Evolutionary conservation across 2,888 invertebrate genomes (phyloP).

Genomic region (Parnassius smintheus): DNA sequence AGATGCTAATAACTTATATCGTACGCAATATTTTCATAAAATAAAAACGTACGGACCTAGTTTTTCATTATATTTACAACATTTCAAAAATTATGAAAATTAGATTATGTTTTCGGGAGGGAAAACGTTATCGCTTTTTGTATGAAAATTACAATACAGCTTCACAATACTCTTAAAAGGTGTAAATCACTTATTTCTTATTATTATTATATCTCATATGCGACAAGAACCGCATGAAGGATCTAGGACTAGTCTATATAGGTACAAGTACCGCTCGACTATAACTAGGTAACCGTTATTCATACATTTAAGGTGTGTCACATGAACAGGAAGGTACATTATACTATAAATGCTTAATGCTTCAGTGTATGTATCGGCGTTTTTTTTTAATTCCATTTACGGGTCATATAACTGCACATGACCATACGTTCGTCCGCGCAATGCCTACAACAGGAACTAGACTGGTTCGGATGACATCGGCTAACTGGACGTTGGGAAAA

Average conservation of each 20-base stretch:
- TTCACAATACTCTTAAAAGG: too few species aligned
- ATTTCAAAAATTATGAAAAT: too few species aligned
- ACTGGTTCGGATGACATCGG: conserved; percentile 46
- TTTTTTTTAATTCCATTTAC: conserved; percentile 34
- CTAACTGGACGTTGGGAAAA: not conserved
- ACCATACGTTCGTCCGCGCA: conserved; percentile 34
- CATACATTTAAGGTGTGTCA: conserved; percentile 21
- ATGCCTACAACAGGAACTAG: conserved; percentile 56
- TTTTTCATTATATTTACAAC: too few species aligned
- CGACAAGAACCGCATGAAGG: conserved; percentile 7
- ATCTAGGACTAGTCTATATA: conserved; percentile 1
- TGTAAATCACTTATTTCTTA: too few species aligned
- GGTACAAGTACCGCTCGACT: conserved; percentile 1
- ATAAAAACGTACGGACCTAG: too few species aligned
- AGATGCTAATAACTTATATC: too few species aligned
- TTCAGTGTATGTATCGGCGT: conserved; percentile 37
- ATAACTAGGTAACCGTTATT: conserved; percentile 16
- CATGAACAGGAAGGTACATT: conserved; percentile 30
- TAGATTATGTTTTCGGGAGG: too few species aligned
- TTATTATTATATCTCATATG: not conserved
- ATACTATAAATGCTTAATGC: conserved; percentile 29
- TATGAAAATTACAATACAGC: too few species aligned
- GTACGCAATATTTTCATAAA: too few species aligned
- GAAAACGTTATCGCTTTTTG: too few species aligned
- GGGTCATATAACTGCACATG: conserved; percentile 41